Percentiles rank a stretch among this genome's conserved stretches.
Conservation (phyloP, 1,140 invertebrate genomes). For the Drosophila neocordata region DNA sequence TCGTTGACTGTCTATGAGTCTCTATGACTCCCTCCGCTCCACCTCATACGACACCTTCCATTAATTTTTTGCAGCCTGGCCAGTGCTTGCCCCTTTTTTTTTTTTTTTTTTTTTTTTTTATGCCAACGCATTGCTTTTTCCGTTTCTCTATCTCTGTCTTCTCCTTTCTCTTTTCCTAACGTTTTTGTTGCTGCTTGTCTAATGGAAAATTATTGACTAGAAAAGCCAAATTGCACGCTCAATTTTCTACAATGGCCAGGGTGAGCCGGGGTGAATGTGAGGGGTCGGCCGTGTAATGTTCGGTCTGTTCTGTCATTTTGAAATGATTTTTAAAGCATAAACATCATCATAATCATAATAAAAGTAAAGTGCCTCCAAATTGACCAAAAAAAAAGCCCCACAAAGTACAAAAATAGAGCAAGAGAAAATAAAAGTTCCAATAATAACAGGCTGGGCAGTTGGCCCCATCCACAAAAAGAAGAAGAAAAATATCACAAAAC, state of each 20-base stretch:
- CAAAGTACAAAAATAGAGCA: constrained; percentile 5
- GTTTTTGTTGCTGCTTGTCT: constrained; percentile 46
- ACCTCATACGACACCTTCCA: constrained; percentile 6
- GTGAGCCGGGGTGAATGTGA: background rate
- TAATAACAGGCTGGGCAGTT: background rate
- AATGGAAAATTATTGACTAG: constrained; percentile 77
- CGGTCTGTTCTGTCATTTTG: constrained; percentile 43
- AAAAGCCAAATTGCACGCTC: constrained; percentile 73
- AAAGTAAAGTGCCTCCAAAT: constrained; percentile 61
- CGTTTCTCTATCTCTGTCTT: constrained; percentile 14
- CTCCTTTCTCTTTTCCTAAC: constrained; percentile 17
- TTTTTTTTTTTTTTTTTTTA: too few species aligned
- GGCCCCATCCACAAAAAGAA: background rate
- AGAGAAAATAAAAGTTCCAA: background rate
- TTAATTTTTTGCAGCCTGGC: constrained; percentile 30
- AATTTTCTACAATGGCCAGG: constrained; percentile 49
- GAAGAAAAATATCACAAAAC: background rate
- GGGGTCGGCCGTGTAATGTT: constrained; percentile 31
- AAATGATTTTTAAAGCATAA: constrained; percentile 58
- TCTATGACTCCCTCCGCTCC: too few species aligned
- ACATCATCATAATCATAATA: constrained; percentile 37
- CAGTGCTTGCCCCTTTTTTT: constrained; percentile 50
- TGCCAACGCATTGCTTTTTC: constrained; percentile 55
- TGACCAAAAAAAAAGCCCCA: constrained; percentile 22
- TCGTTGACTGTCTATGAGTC: constrained; percentile 39